A percentile compares a stretch with the other conserved stretches of the same genome.
Conservation (phyloP, 1,140 invertebrate genomes). For the Protaetia brevitarsis region DNA sequence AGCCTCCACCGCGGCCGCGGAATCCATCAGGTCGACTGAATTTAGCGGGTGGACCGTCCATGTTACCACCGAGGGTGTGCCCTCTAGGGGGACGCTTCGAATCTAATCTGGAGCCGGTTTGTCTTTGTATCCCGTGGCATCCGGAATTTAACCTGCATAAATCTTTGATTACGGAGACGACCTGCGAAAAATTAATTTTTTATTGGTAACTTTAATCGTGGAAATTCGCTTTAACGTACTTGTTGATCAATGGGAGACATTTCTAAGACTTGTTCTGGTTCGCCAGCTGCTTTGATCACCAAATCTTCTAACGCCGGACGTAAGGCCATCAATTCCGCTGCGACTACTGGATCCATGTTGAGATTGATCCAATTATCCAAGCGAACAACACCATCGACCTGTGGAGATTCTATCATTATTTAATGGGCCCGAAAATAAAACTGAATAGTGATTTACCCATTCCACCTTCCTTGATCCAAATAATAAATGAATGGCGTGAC, state of each 20-base stretch:
- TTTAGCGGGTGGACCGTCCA: conserved; percentile 44
- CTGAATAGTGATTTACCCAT: too few relatives aligned
- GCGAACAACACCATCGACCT: conserved; percentile 68
- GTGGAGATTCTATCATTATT: conserved; percentile 31
- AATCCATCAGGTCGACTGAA: conserved; percentile 36
- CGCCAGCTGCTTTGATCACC: conserved; percentile 70
- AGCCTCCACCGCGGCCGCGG: conserved; percentile 23
- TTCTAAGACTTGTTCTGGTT: conserved; percentile 69
- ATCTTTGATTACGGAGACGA: conserved; percentile 61
- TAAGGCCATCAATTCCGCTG: conserved; percentile 79
- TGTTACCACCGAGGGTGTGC: conserved; percentile 39
- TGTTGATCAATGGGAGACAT: conserved; percentile 57
- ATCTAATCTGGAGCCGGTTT: conserved; percentile 47
- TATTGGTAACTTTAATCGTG: conserved; percentile 26
- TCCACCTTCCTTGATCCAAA: conserved; percentile 87
- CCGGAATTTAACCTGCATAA: conserved; percentile 72
- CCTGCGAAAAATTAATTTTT: conserved; percentile 34
- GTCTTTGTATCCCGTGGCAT: conserved; percentile 62
- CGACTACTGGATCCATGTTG: conserved; percentile 73
- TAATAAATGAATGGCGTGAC: conserved; percentile 90
- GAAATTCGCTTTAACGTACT: conserved; percentile 41
- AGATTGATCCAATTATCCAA: conserved; percentile 93
- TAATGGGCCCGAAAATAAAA: conserved; percentile 24
- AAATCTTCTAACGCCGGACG: conserved; percentile 84
- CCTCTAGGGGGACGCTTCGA: conserved; percentile 51